Evolutionary conservation across 2,888 invertebrate genomes (phyloP), one percentile per base, ranked within the genome.

Genomic region (Achlya flavicornis): DNA sequence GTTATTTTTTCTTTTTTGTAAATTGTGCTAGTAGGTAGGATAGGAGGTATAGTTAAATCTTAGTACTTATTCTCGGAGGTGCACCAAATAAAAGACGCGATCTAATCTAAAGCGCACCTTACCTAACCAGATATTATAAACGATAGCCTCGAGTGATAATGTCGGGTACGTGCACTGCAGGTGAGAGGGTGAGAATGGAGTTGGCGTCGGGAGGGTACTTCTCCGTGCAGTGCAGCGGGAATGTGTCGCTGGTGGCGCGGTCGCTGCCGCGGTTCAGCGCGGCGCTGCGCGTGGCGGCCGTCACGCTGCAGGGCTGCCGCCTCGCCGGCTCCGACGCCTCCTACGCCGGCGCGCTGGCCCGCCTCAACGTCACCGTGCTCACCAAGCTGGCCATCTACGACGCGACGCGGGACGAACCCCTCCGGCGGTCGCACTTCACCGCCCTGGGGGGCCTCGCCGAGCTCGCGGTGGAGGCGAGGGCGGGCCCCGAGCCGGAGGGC

Each of bases 241-340:
- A 60, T 26, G 59, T 60, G 59, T n/a, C 59, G 41, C 59, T 60
- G 8, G 59, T 12, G 12, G 10, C 41, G 41, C 41, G 5, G 38
- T 38, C 59, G 11, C 19, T 60, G 59, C 59, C 59, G 38, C 59
- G 59, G 7, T 43, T 60, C 59, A 5, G 11, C 3, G n/a, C 38
- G n/a, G 0, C 0, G 59, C 59, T 4, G 33, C 59, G 59, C 38
- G 59, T 59, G n/a, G n/a, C 12, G 38, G 14, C 38, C 14, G 59
- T 38, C 7, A 32, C 19, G 38, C 38, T 38, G 38, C 16, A 11
- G 16, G 3, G 41, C 59, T 59, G 59, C 38, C 38, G 19, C 10
- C 59, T 14, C n/a, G 46, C 16, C 46, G 46, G 6, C n/a, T n/a
- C n/a, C n/a, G n/a, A 8, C 48, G 16, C 0, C 48, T 53, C 48